Evolutionary conservation across 2,797 vertebrate genomes (phyloP).

Genomic region (Phalanger gymnotis): DNA sequence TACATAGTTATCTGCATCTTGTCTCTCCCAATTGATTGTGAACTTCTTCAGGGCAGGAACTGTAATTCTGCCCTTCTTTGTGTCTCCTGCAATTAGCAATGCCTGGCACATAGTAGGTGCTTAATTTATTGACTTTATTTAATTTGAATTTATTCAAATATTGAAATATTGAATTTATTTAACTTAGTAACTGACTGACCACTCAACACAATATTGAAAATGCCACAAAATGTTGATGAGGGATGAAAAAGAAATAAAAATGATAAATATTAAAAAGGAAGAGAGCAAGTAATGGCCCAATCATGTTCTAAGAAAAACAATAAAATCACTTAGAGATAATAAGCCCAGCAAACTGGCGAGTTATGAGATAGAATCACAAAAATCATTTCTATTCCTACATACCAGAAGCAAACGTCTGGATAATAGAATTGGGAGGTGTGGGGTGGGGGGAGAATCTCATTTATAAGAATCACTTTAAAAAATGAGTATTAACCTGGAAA

Average conservation of each 20-base stretch:
- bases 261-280: neutral
- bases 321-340: neutral
- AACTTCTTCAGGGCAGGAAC: neutral
- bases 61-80: neutral
- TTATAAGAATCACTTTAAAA: neutral
- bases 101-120: neutral
- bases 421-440: neutral
- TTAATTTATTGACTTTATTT: neutral
- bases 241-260: neutral
- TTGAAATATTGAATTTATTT: too few species aligned
- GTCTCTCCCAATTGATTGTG: neutral
- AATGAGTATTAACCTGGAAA: neutral
- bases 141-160: too few species aligned
- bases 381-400: neutral
- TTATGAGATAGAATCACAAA: neutral
- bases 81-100: neutral
- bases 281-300: neutral
- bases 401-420: neutral
- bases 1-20: neutral
- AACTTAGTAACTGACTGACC: neutral
- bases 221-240: neutral
- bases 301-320: neutral
- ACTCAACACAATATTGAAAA: neutral
- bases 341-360: neutral
- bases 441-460: neutral